phyloP scores from a whole-genome alignment of 2,888 invertebrate genomes.

The Heliconius ismenius region DNA sequence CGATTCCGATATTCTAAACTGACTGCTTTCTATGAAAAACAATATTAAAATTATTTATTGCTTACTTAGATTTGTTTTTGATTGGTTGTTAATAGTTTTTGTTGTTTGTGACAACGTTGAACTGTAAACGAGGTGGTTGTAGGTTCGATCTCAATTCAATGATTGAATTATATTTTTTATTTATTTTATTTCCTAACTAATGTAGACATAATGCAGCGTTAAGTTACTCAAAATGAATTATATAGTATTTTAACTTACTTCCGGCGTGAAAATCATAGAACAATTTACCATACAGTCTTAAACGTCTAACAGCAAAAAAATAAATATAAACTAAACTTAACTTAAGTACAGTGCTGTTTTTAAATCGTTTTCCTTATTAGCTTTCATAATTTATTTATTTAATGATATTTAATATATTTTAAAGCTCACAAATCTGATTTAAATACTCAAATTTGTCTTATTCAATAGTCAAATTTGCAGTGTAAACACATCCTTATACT shows the following conservation, averaged over 20 bases:
- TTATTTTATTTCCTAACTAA: too few species aligned
- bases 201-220: too few species aligned
- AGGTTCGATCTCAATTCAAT: background rate
- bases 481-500: background rate
- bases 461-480: background rate
- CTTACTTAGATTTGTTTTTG: background rate
- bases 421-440: background rate
- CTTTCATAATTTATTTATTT: background rate
- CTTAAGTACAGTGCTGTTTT: background rate
- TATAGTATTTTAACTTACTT: too few species aligned
- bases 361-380: background rate
- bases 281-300: too few species aligned
- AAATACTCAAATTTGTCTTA: too few species aligned
- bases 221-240: too few species aligned
- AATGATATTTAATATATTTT: background rate
- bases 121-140: background rate
- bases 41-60: conserved; percentile 4
- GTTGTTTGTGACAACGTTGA: background rate
- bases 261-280: too few species aligned
- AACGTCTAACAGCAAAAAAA: too few species aligned
- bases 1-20: conserved; percentile 36
- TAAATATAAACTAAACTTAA: too few species aligned
- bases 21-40: conserved; percentile 32
- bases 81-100: background rate
- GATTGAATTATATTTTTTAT: too few species aligned